Conservation (phyloP, 2,113 vertebrate genomes). For the Dasyprocta punctata region DNA sequence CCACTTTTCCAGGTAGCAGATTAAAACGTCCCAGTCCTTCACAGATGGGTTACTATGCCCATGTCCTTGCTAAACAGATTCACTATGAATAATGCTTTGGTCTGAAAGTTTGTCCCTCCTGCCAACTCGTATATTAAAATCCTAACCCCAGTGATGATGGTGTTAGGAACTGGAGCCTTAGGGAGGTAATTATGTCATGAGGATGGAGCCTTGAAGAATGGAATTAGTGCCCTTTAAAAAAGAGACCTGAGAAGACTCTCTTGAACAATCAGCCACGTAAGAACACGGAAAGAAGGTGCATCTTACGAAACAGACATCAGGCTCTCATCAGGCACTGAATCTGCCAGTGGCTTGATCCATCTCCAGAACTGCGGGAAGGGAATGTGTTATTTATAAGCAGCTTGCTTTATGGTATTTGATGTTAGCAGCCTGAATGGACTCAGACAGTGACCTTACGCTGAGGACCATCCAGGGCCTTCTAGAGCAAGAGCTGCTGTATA, state of each 20-base stretch:
- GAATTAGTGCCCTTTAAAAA: background rate
- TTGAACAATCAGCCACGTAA: background rate
- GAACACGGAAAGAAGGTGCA: background rate
- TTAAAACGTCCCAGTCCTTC: background rate
- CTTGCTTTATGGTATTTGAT: background rate
- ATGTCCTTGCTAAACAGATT: background rate
- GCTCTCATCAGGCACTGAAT: background rate
- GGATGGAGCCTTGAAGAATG: background rate
- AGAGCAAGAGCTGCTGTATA: background rate
- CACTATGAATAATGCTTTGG: background rate
- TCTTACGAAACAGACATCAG: background rate
- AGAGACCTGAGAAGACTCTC: background rate
- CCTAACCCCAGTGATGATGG: background rate
- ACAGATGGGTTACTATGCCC: rapidly evolving
- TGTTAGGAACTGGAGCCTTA: background rate
- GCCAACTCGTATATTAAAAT: background rate
- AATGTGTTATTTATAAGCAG: background rate
- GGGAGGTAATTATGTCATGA: background rate
- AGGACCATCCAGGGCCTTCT: background rate
- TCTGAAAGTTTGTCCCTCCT: background rate
- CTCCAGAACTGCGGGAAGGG: background rate
- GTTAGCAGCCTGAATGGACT: background rate
- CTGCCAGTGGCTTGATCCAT: background rate
- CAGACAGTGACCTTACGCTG: too few relatives aligned
- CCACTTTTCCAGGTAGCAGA: background rate